Evolutionary conservation across 2,113 vertebrate species (phyloP).

Genomic region (Prionailurus viverrinus): DNA sequence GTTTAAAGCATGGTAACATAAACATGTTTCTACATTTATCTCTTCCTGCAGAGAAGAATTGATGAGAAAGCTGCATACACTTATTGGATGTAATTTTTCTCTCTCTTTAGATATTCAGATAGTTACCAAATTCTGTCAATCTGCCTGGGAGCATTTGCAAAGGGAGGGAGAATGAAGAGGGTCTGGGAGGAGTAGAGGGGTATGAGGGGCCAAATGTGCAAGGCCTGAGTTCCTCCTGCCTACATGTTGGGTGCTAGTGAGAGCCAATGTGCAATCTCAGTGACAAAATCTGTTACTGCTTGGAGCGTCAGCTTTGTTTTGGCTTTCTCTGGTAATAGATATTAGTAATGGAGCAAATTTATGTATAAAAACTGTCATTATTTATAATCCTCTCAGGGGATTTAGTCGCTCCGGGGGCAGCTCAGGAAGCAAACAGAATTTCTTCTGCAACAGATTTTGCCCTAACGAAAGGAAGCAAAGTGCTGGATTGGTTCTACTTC

Average conservation of each 20-base stretch:
- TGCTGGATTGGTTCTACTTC: conserved; percentile 57
- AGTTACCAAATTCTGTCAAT: background rate
- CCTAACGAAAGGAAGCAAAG: conserved; percentile 62
- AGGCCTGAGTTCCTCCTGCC: background rate
- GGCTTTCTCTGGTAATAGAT: conserved; percentile 48
- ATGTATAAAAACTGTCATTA: conserved; percentile 60
- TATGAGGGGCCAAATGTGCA: background rate
- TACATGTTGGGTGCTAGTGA: background rate
- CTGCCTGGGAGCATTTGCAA: background rate
- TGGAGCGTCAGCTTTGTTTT: conserved; percentile 31
- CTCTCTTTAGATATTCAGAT: conserved; percentile 33
- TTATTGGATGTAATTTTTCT: background rate
- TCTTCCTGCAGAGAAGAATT: conserved; percentile 28
- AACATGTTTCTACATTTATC: conserved; percentile 45
- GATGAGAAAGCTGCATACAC: background rate
- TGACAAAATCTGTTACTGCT: conserved; percentile 35
- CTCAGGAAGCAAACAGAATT: conserved; percentile 66
- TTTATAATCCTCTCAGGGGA: conserved; percentile 72
- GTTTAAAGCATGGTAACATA: conserved; percentile 30
- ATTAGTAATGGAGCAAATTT: conserved; percentile 31
- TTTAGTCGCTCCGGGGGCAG: conserved; percentile 42
- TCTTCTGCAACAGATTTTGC: conserved; percentile 58
- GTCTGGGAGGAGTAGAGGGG: background rate
- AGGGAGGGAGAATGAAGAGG: background rate
- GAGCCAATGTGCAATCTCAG: background rate